Evolutionary conservation across 2,113 vertebrate genomes (phyloP).

Genomic region (Arenaria interpres): DNA sequence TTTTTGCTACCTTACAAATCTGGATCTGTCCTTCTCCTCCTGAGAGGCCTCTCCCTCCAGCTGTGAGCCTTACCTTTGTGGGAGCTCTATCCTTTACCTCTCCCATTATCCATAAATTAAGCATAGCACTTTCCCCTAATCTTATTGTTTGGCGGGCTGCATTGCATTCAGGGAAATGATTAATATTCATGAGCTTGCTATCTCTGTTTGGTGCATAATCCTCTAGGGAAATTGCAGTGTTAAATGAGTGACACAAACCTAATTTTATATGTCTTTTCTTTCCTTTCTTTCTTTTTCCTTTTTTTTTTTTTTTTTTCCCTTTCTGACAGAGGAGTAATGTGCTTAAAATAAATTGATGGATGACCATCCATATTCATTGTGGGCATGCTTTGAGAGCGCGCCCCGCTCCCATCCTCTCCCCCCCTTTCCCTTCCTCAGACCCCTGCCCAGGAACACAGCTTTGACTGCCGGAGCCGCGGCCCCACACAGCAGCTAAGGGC

Average conservation of each 20-base stretch:
- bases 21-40: conserved; percentile 14
- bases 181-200: conserved; percentile 78
- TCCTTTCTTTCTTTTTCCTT: conserved; percentile 43
- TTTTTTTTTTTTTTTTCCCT: neutral
- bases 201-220: conserved; percentile 73
- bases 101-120: conserved; percentile 65
- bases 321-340: conserved; percentile 71
- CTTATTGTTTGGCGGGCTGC: conserved; percentile 64
- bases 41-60: conserved; percentile 48
- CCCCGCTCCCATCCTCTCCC: conserved; percentile 16
- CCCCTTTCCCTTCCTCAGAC: neutral
- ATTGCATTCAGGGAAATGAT: conserved; percentile 63
- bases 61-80: conserved; percentile 64
- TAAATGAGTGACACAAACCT: conserved; percentile 75
- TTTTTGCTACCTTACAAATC: conserved; percentile 39
- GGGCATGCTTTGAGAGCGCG: conserved; percentile 43
- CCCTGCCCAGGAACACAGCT: conserved; percentile 17
- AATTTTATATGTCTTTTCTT: conserved; percentile 76
- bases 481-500: conserved; percentile 32
- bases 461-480: neutral
- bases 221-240: conserved; percentile 75
- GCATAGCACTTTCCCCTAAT: conserved; percentile 65
- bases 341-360: conserved; percentile 80
- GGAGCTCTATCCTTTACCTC: conserved; percentile 60
- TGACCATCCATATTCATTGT: conserved; percentile 70